These are phyloP conservation scores for Trachelus stipa DNA, from an alignment of 2,888 invertebrate genomes.

Conservation along the genomic window DNA sequence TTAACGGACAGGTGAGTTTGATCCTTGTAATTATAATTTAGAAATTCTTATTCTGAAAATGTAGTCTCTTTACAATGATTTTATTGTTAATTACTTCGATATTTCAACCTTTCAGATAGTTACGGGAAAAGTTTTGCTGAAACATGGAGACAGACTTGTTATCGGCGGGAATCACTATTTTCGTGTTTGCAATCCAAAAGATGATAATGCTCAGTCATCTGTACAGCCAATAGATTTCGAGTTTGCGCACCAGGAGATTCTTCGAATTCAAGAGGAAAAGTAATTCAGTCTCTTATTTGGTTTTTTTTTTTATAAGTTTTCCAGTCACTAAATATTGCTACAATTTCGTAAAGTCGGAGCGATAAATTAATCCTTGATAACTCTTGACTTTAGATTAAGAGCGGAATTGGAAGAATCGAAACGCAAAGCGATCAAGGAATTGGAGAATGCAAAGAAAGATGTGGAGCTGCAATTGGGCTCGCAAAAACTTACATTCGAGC, in stretches of 20 bases:
- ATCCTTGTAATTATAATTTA: background rate
- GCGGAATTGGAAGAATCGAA: conserved; percentile 63
- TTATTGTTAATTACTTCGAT: conserved; percentile 1
- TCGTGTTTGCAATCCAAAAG: conserved; percentile 68
- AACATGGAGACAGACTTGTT: conserved; percentile 71
- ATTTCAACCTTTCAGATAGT: conserved; percentile 56
- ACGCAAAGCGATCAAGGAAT: conserved; percentile 59
- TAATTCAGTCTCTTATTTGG: conserved; percentile 33
- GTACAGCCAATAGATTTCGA: conserved; percentile 68
- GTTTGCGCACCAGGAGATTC: conserved; percentile 70
- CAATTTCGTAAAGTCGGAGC: background rate
- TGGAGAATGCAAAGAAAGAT: conserved; percentile 60
- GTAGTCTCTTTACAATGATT: conserved; percentile 1
- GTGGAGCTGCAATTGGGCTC: conserved; percentile 56
- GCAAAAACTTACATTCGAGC: conserved; percentile 59
- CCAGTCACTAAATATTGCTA: background rate
- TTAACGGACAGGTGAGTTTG: conserved; percentile 68
- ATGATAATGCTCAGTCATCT: conserved; percentile 45
- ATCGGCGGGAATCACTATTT: conserved; percentile 73
- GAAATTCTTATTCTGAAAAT: conserved; percentile 12
- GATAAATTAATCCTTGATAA: background rate
- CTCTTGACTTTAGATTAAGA: conserved; percentile 45
- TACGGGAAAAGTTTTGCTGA: conserved; percentile 61
- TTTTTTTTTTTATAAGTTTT: background rate
- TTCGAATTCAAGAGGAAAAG: conserved; percentile 69